Evolutionary conservation across 1,140 invertebrate genomes (phyloP).

Genomic region (Dendrolimus kikuchii): DNA sequence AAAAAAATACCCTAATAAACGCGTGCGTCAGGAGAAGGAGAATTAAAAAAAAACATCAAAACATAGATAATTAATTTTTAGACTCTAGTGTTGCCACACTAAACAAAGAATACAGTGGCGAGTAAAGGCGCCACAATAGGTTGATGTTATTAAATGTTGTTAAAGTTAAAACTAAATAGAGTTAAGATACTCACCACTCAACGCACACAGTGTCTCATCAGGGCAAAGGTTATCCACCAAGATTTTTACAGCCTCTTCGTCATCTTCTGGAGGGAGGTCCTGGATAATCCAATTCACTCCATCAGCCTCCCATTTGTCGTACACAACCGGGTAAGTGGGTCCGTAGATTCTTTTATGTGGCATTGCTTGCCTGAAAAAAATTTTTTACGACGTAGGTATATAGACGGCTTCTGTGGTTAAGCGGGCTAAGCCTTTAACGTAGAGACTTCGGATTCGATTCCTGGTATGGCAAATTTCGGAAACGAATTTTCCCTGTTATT

Average conservation of each 20-base stretch:
- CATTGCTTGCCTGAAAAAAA: slow-evolving; percentile 19
- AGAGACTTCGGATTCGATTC: no score
- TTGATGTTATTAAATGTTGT: neutral
- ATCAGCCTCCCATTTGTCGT: slow-evolving; percentile 30
- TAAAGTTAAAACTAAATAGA: neutral
- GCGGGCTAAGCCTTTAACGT: no score
- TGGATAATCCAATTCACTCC: slow-evolving; percentile 33
- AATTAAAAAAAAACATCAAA: no score
- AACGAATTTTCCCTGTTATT: no score
- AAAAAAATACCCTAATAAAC: no score
- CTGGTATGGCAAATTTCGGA: no score
- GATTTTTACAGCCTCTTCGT: slow-evolving; percentile 30
- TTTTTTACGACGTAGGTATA: neutral
- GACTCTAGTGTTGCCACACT: no score
- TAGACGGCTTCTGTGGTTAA: no score
- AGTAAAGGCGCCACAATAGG: no score
- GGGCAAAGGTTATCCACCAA: slow-evolving; percentile 27
- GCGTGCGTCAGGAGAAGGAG: no score
- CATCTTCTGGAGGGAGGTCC: slow-evolving; percentile 45
- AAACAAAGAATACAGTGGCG: no score
- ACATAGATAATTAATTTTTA: no score
- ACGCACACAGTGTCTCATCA: slow-evolving; percentile 36
- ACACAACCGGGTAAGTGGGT: slow-evolving; percentile 30
- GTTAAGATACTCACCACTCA: slow-evolving; percentile 21
- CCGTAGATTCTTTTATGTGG: slow-evolving; percentile 36